Conservation (phyloP, 64 coral and sea anemone genomes). For the Dendrophyllia cribrosa region DNA sequence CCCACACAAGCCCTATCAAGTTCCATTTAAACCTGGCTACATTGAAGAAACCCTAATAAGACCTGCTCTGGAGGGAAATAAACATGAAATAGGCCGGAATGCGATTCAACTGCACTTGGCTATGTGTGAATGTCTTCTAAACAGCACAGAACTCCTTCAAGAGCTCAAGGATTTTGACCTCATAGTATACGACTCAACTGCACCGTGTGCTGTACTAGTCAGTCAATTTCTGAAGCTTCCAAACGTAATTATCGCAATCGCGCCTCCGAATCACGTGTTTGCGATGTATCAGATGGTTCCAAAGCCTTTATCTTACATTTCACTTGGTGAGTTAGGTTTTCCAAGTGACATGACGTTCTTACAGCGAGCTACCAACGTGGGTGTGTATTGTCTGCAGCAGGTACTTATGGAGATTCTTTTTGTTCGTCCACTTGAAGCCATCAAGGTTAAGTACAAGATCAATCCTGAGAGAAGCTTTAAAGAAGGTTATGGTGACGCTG, state of each 20-base stretch:
- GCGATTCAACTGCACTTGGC: not conserved
- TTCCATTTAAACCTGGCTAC: conserved; percentile 43
- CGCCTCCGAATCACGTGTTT: not conserved
- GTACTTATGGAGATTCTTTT: not conserved
- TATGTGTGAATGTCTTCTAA: conserved; percentile 8
- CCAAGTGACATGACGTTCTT: conserved; percentile 51
- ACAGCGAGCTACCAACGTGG: conserved; percentile 42
- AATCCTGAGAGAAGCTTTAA: not conserved
- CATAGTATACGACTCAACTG: not conserved
- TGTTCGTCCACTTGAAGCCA: not conserved
- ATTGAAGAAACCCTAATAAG: not conserved
- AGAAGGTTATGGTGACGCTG: not conserved
- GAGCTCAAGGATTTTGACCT: conserved; percentile 38
- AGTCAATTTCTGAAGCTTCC: conserved; percentile 19
- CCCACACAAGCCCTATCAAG: conserved; percentile 39
- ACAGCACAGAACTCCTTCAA: conserved; percentile 15
- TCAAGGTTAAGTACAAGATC: conserved; percentile 59
- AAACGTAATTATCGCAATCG: not conserved
- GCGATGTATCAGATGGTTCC: not conserved
- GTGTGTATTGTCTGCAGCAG: not conserved
- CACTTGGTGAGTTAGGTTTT: not conserved
- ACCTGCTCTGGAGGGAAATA: not conserved
- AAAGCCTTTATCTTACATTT: conserved; percentile 37
- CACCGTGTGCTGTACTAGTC: not conserved
- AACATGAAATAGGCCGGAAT: not conserved